These are phyloP conservation scores for Entosphenus tridentatus DNA, from an alignment of 2,113 vertebrate species.

Conservation along the genomic window DNA sequence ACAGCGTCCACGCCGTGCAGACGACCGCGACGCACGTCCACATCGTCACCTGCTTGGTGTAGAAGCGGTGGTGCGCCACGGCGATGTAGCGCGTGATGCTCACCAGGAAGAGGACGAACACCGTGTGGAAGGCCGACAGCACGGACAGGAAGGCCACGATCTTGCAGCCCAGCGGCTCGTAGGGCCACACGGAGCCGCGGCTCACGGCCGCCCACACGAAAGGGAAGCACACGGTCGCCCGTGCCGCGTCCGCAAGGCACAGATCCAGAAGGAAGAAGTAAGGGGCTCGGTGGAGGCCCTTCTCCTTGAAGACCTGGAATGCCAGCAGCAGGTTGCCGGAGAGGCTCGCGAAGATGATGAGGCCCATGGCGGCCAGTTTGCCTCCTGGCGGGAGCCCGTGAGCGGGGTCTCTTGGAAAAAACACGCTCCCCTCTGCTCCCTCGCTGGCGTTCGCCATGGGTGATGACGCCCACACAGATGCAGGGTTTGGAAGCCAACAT, in stretches of 20 bases:
- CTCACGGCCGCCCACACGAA: conserved; percentile 65
- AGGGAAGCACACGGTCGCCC: conserved; percentile 67
- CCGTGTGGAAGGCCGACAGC: conserved; percentile 72
- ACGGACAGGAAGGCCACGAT: conserved; percentile 79
- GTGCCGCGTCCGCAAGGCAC: conserved; percentile 64
- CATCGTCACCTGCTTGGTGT: conserved; percentile 75
- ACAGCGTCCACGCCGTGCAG: conserved; percentile 79
- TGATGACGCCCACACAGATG: too few species aligned
- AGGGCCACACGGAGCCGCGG: conserved; percentile 66
- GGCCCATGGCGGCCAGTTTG: conserved; percentile 55
- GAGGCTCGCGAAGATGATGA: conserved; percentile 71
- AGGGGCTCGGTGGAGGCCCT: conserved; percentile 60
- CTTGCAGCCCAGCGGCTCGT: conserved; percentile 66
- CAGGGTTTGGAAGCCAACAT: too few species aligned
- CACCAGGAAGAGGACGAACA: conserved; percentile 82
- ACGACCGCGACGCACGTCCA: conserved; percentile 72
- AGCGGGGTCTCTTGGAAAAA: too few species aligned
- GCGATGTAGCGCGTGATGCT: conserved; percentile 78
- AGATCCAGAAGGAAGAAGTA: conserved; percentile 77
- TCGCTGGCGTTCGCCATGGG: too few species aligned
- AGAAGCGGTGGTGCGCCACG: conserved; percentile 75
- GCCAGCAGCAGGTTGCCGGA: conserved; percentile 59
- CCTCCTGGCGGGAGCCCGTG: too few species aligned
- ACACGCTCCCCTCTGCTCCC: too few species aligned
- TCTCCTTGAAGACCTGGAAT: conserved; percentile 53